These are phyloP conservation scores for Oligia strigilis DNA, from an alignment of 2,888 invertebrate species.

Conservation along the genomic window DNA sequence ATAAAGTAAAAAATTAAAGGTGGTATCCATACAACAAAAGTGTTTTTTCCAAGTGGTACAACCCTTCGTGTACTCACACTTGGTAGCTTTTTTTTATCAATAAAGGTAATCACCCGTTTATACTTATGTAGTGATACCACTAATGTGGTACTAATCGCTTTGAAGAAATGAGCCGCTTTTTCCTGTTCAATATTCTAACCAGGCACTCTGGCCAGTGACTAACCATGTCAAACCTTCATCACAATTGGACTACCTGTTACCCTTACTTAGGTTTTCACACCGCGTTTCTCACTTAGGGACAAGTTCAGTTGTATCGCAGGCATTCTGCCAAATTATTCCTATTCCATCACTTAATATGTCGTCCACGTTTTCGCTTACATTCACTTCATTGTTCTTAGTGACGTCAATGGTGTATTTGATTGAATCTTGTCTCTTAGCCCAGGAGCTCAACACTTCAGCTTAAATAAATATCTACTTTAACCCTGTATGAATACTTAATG, in stretches of 20 bases:
- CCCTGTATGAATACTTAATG: slow-evolving; percentile 26
- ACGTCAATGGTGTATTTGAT: slow-evolving; percentile 59
- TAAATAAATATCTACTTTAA: slow-evolving; percentile 10
- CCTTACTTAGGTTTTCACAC: slow-evolving; percentile 18
- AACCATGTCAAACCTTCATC: slow-evolving; percentile 28
- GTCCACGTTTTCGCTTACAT: slow-evolving; percentile 53
- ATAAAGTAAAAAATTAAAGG: no score
- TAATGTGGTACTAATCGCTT: not conserved
- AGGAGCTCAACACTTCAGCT: slow-evolving; percentile 15
- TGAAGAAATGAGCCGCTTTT: slow-evolving; percentile 2
- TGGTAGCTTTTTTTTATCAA: not conserved
- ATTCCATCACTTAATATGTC: slow-evolving; percentile 63
- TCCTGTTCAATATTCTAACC: slow-evolving; percentile 25
- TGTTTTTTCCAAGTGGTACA: no score
- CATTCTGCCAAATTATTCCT: slow-evolving; percentile 68
- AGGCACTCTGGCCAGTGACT: slow-evolving; percentile 17
- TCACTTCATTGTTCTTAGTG: slow-evolving; percentile 61
- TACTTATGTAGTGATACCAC: not conserved
- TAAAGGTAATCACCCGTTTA: not conserved
- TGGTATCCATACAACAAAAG: no score
- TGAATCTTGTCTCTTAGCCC: slow-evolving; percentile 37
- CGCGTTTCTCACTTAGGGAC: slow-evolving; percentile 47
- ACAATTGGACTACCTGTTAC: slow-evolving; percentile 22
- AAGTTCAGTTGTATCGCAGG: slow-evolving; percentile 64
- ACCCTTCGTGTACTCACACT: no score